Evolutionary conservation across 2,888 invertebrate genomes (phyloP), one percentile per base, ranked within the genome.

Genomic region (Phasia obesa): DNA sequence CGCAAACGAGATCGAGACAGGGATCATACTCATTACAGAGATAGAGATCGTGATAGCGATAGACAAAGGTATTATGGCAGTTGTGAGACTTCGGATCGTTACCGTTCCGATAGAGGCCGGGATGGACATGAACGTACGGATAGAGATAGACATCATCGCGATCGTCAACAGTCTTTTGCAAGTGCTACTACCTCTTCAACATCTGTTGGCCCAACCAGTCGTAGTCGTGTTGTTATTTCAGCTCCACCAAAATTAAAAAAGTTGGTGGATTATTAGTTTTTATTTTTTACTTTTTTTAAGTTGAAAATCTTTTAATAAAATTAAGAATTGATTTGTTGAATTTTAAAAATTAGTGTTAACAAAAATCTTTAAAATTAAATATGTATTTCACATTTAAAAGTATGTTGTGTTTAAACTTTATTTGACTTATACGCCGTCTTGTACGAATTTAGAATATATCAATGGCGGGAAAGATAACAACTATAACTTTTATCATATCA

Each of bases 221-320:
- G 90, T 7, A 90, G 90, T 53, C 88, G 89, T 15, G 87, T 91
- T 65, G 90, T 90, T 59, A 90, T 90, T 59, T 90, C 90, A 31
- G 90, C 90, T 53, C 90, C 90, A 25, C 90, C 90, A 35, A 90
- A 90, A 85, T 87, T 90, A 23, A 90, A 90, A 81, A 90, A 90
- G 85, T 86, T 90, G 70, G 90, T 90, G 65, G 90, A 90, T 78
- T 90, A 90, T 84, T 90, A 80, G 35, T 73, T 65, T 35, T 47
- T 31, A 23, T 7, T 35, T 70, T 47, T 25, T 42, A 23, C 57
- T 49, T 38, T 64, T 69, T 60, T 35, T 59, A 76, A 69, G 76
- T 31, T 35, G 21, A 44, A 76, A 31, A 2, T 59, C 59, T 44
- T 47, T 19, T 19, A 9, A 38, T 23, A 55, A 51, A 73, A 53